Evolutionary conservation across 2,797 vertebrate species (phyloP).

Genomic region (Hemibagrus guttatus): DNA sequence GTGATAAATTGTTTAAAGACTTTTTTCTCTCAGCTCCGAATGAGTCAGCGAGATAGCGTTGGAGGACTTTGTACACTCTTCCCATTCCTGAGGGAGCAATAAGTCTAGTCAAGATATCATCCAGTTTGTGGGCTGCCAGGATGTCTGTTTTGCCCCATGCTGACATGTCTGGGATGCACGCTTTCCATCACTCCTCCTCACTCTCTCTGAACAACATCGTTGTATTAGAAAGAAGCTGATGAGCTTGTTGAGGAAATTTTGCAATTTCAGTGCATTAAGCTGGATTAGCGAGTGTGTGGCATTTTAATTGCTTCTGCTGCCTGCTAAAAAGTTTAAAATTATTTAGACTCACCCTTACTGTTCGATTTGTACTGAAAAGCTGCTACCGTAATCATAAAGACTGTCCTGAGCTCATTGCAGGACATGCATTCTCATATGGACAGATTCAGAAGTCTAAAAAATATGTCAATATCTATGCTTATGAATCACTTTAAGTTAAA

Average conservation of each 20-base stretch:
- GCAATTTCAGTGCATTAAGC: background rate
- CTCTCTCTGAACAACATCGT: background rate
- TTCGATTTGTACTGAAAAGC: background rate
- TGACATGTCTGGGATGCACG: background rate
- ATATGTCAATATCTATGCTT: background rate
- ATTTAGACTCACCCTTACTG: background rate
- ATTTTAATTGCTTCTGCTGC: background rate
- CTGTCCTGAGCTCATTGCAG: background rate
- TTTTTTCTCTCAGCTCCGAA: background rate
- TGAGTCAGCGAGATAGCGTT: background rate
- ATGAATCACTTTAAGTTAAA: background rate
- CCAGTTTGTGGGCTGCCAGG: background rate
- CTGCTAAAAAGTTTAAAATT: background rate
- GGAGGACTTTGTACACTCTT: background rate
- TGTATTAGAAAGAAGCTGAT: background rate
- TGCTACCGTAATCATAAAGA: background rate
- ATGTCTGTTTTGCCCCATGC: background rate
- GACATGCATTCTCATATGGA: background rate
- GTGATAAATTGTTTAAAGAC: background rate
- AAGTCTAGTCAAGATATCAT: background rate
- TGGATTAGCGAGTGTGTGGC: background rate
- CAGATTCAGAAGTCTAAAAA: background rate
- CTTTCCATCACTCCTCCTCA: background rate
- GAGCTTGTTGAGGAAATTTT: background rate
- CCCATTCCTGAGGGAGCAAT: conserved; percentile 6